Evolutionary conservation across 2,113 vertebrate genomes (phyloP).

Genomic region (Phalacrocorax pelagicus): DNA sequence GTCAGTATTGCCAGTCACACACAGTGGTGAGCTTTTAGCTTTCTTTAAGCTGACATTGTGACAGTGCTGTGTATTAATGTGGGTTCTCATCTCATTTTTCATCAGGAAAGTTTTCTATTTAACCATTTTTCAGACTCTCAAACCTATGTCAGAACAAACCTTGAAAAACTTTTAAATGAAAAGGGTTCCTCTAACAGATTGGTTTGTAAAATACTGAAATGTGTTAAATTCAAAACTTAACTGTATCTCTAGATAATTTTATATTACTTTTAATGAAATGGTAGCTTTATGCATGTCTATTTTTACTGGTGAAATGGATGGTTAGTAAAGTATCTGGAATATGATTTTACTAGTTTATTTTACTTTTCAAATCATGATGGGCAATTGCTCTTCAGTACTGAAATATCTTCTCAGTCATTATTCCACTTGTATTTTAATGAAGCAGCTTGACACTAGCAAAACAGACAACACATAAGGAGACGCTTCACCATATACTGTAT

Average conservation of each 20-base stretch:
- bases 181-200: not conserved
- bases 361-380: not conserved
- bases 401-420: not conserved
- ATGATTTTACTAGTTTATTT: not conserved
- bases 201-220: not conserved
- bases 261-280: not conserved
- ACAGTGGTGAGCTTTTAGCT: not conserved
- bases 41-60: not conserved
- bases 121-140: not conserved
- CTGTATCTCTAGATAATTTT: not conserved
- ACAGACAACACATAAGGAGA: not conserved
- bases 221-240: not conserved
- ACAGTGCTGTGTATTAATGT: not conserved
- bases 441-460: not conserved
- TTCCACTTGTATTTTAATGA: not conserved
- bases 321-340: not conserved
- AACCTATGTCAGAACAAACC: not conserved
- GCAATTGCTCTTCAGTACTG: not conserved
- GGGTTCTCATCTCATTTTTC: not conserved
- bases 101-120: not conserved
- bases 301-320: not conserved
- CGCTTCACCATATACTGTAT: not conserved
- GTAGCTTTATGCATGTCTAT: not conserved
- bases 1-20: not conserved
- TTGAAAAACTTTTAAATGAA: not conserved